Percentiles rank a stretch among this genome's conserved stretches.
Conservation (phyloP, 2,113 vertebrate species). For the Pseudopodoces humilis region DNA sequence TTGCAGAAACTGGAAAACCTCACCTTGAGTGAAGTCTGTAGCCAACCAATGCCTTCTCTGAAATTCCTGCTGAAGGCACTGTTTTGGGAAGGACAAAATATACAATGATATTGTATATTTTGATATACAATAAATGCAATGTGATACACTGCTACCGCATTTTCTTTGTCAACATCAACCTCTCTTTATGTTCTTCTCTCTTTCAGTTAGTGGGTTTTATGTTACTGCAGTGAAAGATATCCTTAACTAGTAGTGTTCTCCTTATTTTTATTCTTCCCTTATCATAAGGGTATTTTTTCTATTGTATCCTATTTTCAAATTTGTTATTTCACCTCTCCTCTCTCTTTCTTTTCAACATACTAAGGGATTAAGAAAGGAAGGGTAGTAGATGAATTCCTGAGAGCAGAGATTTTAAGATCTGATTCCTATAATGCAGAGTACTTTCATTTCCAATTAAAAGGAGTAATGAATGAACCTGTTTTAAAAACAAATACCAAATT, state of each 20-base stretch:
- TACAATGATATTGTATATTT: no score
- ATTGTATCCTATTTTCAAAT: not conserved
- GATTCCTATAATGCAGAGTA: not conserved
- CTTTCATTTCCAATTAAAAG: not conserved
- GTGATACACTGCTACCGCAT: not conserved
- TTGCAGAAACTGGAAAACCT: not conserved
- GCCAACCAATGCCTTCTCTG: not conserved
- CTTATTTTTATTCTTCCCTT: not conserved
- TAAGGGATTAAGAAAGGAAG: not conserved
- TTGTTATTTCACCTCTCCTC: not conserved
- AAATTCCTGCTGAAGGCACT: not conserved
- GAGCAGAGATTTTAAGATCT: not conserved
- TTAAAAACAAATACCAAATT: not conserved
- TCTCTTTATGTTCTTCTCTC: not conserved
- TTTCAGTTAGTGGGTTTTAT: not conserved
- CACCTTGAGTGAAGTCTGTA: not conserved
- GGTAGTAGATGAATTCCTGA: not conserved
- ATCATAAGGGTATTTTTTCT: not conserved
- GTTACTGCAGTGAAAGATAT: not conserved
- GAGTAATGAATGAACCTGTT: not conserved
- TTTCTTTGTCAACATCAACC: not conserved
- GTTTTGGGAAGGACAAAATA: not conserved
- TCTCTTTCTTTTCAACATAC: not conserved
- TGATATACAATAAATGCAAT: no score
- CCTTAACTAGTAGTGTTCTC: not conserved